Conservation (phyloP, 2,888 invertebrate genomes). For the Sceliomorpha sp. region DNA sequence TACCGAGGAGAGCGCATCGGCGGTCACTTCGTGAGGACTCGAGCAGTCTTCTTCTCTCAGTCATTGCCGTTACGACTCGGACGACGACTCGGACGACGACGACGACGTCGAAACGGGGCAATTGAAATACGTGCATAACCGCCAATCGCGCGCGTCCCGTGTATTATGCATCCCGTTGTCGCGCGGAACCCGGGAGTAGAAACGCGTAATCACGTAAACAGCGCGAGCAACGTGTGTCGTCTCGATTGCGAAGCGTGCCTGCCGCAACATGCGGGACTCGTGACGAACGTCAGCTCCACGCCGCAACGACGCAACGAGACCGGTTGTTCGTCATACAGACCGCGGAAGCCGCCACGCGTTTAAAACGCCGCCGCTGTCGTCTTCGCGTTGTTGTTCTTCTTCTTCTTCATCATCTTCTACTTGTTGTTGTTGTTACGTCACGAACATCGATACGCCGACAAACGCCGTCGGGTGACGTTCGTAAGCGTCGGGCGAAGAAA, state of each 20-base stretch:
- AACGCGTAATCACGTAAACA: slow-evolving; percentile 56
- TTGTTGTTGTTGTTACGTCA: too few species aligned
- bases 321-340: slow-evolving; percentile 67
- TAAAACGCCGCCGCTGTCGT: slow-evolving; percentile 16
- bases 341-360: slow-evolving; percentile 66
- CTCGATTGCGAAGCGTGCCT: slow-evolving; percentile 4
- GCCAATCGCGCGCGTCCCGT: too few species aligned
- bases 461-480: neutral
- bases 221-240: slow-evolving; percentile 29
- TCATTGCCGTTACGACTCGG: too few species aligned
- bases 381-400: too few species aligned
- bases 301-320: slow-evolving; percentile 52
- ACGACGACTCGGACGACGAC: too few species aligned
- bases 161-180: slow-evolving; percentile 66
- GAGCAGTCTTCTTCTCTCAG: too few species aligned
- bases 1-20: neutral
- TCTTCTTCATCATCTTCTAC: too few species aligned
- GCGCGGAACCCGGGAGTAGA: too few species aligned
- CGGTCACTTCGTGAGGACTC: too few species aligned
- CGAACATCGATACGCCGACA: too few species aligned
- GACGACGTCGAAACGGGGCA: too few species aligned
- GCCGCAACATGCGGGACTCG: slow-evolving; percentile 67
- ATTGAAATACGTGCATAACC: too few species aligned
- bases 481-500: neutral
- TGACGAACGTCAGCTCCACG: slow-evolving; percentile 66